Conservation (phyloP, 1,140 invertebrate species). For the Drosophila arizonae region DNA sequence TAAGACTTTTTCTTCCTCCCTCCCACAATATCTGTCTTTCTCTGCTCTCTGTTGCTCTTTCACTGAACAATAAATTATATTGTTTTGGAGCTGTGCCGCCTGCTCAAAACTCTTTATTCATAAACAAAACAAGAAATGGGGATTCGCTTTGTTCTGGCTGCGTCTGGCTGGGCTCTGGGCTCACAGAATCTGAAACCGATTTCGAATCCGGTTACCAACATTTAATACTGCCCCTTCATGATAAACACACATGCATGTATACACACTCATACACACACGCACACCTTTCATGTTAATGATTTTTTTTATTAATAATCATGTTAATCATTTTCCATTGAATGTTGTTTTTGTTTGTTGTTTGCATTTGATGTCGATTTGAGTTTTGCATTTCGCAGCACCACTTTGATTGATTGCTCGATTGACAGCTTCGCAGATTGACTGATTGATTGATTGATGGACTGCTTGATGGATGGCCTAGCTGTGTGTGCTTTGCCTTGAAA, state of each 20-base stretch:
- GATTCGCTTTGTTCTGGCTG: slow-evolving; percentile 41
- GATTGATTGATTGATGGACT: slow-evolving; percentile 50
- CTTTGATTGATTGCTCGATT: slow-evolving; percentile 40
- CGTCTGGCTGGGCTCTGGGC: slow-evolving; percentile 14
- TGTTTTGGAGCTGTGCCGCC: slow-evolving; percentile 53
- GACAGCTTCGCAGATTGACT: slow-evolving; percentile 37
- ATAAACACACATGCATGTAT: neutral
- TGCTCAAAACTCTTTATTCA: neutral
- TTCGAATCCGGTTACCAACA: slow-evolving; percentile 46
- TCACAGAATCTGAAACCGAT: slow-evolving; percentile 35
- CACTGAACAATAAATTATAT: slow-evolving; percentile 69
- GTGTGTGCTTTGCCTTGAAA: slow-evolving; percentile 61
- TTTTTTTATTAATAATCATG: slow-evolving; percentile 39
- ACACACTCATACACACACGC: neutral
- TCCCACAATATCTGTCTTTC: slow-evolving; percentile 4
- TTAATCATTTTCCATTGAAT: slow-evolving; percentile 33
- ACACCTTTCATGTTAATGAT: slow-evolving; percentile 13
- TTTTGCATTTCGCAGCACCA: slow-evolving; percentile 29
- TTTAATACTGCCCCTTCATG: slow-evolving; percentile 40
- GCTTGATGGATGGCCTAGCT: neutral
- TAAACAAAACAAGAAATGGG: slow-evolving; percentile 24
- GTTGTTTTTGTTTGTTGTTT: slow-evolving; percentile 31
- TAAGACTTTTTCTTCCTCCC: slow-evolving; percentile 8
- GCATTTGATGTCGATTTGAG: slow-evolving; percentile 11
- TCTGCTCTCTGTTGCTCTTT: slow-evolving; percentile 12